Evolutionary conservation across 2,113 vertebrate species (phyloP).

Genomic region (Aegypius monachus): DNA sequence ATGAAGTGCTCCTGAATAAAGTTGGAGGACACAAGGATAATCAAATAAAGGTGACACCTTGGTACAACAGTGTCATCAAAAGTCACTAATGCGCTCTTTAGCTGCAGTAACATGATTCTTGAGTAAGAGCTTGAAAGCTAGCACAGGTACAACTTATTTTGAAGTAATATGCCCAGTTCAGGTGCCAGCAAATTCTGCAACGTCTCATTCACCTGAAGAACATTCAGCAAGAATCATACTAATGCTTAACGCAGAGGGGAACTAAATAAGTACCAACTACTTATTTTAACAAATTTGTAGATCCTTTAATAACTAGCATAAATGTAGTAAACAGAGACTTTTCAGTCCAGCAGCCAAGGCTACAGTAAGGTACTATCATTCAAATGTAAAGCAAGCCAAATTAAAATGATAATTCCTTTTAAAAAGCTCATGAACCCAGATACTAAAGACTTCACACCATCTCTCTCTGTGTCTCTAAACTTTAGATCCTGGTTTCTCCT

Average conservation of each 20-base stretch:
- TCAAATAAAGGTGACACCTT: neutral
- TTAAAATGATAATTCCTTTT: neutral
- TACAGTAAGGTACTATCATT: neutral
- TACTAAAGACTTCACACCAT: neutral
- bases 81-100: neutral
- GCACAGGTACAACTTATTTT: neutral
- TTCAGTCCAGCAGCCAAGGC: neutral
- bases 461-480: neutral
- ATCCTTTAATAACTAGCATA: neutral
- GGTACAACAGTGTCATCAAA: neutral
- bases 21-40: neutral
- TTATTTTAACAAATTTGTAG: neutral
- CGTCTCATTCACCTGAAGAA: neutral
- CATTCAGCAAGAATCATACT: neutral
- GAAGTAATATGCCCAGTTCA: neutral
- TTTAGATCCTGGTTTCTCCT: neutral
- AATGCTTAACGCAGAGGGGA: neutral
- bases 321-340: neutral
- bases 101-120: neutral
- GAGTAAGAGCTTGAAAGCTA: neutral
- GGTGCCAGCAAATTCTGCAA: neutral
- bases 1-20: neutral
- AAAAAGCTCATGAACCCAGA: neutral
- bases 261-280: neutral
- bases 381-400: neutral